These are phyloP conservation scores for Pelecanoides urinatrix DNA, from an alignment of 2,113 vertebrate species.

Conservation along the genomic window DNA sequence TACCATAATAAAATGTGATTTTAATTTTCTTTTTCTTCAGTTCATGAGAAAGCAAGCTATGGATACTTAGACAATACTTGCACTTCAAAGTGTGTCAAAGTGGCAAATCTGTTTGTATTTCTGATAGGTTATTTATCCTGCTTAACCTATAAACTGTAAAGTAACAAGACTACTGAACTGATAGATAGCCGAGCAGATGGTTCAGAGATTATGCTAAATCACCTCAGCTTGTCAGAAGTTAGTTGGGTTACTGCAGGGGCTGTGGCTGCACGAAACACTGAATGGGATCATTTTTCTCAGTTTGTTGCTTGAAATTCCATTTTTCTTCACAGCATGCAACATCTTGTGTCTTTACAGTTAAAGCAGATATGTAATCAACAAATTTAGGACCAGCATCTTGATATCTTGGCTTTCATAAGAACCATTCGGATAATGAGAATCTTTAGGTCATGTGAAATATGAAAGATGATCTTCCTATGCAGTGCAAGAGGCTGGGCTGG, in stretches of 20 bases:
- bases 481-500: neutral
- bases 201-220: neutral
- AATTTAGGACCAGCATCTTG: neutral
- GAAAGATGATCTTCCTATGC: neutral
- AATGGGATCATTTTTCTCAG: neutral
- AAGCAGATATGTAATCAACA: neutral
- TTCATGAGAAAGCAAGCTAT: neutral
- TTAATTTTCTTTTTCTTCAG: neutral
- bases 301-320: constrained; percentile 6
- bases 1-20: neutral
- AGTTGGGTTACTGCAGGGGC: neutral
- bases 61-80: neutral
- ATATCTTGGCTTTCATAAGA: neutral
- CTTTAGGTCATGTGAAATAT: neutral
- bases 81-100: neutral
- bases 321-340: neutral
- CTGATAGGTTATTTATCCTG: constrained; percentile 13
- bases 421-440: neutral
- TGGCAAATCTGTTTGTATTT: neutral
- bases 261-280: neutral
- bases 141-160: constrained; percentile 15
- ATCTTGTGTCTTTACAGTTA: neutral
- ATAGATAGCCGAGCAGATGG: neutral
- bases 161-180: neutral
- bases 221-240: neutral